A percentile compares a stretch with the other conserved stretches of the same genome.
These are phyloP conservation scores for Andrena chrysosceles DNA, from an alignment of 2,888 invertebrate species.

Conservation along the genomic window DNA sequence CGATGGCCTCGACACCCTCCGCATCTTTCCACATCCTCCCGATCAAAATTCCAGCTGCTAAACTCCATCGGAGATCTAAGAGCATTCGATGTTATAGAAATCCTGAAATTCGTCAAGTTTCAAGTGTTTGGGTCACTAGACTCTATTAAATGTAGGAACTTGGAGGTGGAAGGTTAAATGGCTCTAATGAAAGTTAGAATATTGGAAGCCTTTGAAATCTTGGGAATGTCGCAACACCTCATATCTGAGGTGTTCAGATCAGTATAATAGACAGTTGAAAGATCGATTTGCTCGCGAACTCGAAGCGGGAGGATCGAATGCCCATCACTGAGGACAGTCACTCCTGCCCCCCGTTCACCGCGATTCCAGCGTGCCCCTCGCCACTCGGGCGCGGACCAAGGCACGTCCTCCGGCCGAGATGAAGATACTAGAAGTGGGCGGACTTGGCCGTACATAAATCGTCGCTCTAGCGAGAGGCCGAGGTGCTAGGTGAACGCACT, in stretches of 20 bases:
- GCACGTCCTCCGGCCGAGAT: conserved; percentile 79
- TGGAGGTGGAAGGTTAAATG: too few relatives aligned
- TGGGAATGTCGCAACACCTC: too few relatives aligned
- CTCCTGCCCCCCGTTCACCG: conserved; percentile 12
- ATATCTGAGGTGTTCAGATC: too few relatives aligned
- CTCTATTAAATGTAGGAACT: background rate
- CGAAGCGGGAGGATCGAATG: background rate
- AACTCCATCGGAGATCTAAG: background rate
- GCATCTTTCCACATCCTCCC: background rate
- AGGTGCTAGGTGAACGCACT: conserved; percentile 78
- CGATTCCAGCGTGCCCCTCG: conserved; percentile 11
- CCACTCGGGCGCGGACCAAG: conserved; percentile 37
- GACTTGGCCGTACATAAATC: conserved; percentile 80
- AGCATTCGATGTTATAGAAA: background rate
- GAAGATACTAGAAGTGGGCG: conserved; percentile 82
- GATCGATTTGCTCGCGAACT: background rate
- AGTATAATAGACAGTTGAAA: background rate
- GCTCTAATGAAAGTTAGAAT: too few relatives aligned
- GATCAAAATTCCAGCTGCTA: background rate
- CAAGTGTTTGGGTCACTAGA: background rate
- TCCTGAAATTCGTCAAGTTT: background rate
- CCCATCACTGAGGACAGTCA: conserved; percentile 18
- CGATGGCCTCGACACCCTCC: conserved; percentile 14
- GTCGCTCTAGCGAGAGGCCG: conserved; percentile 78
- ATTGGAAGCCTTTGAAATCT: too few relatives aligned